A percentile compares a stretch with the other conserved stretches of the same genome.
Conservation (phyloP, 2,797 vertebrate species). For the Glyptemys insculpta region DNA sequence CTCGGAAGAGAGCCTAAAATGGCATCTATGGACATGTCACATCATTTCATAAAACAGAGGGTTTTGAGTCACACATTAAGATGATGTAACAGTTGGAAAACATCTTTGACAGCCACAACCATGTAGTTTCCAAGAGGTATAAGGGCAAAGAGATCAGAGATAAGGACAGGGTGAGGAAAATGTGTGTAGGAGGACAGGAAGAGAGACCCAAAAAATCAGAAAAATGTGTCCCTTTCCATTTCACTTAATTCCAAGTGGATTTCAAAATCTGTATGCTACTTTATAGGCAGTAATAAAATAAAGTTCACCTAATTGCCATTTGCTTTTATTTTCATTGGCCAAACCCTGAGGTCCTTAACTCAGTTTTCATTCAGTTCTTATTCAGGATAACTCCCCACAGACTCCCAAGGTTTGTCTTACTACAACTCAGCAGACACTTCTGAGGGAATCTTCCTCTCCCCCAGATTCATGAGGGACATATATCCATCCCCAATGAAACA, state of each 20-base stretch:
- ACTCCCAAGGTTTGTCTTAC: background rate
- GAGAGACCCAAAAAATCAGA: background rate
- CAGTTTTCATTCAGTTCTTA: background rate
- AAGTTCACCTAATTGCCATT: background rate
- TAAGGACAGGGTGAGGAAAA: background rate
- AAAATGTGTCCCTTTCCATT: background rate
- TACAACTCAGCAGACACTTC: background rate
- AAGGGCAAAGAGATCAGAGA: background rate
- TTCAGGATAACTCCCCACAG: background rate
- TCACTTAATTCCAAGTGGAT: background rate
- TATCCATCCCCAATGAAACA: background rate
- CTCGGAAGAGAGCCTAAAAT: background rate
- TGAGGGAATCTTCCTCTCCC: background rate
- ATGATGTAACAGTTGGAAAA: background rate
- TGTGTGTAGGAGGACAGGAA: background rate
- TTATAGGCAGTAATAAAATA: background rate
- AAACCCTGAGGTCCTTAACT: background rate
- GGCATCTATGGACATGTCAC: background rate
- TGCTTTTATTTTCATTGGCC: background rate
- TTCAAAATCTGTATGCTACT: background rate
- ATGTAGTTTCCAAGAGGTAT: background rate
- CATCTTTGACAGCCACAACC: background rate
- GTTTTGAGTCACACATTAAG: background rate
- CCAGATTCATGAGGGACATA: background rate
- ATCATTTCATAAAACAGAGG: background rate